Percentiles rank a stretch among this genome's conserved stretches.
These are phyloP conservation scores for Ptilorrhoa leucosticta DNA, from an alignment of 2,113 vertebrate genomes.

Conservation along the genomic window DNA sequence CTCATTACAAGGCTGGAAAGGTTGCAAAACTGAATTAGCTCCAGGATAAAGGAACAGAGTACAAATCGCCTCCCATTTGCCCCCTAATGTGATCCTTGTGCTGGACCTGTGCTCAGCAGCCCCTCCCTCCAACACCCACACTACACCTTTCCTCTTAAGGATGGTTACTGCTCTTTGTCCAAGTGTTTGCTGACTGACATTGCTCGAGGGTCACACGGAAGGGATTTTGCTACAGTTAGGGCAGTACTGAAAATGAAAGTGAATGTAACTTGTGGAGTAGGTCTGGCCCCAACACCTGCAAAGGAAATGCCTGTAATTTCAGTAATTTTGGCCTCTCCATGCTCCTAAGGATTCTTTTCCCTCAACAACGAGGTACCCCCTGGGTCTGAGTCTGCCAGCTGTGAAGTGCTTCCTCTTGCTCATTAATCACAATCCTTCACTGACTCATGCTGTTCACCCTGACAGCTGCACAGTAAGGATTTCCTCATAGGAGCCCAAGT, in stretches of 20 bases:
- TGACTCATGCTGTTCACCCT: background rate
- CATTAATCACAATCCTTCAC: background rate
- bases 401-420: background rate
- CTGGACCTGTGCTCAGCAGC: background rate
- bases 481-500: background rate
- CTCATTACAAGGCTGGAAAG: background rate
- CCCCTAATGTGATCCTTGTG: background rate
- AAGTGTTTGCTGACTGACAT: background rate
- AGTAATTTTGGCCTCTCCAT: background rate
- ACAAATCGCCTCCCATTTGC: background rate
- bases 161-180: background rate
- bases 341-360: background rate
- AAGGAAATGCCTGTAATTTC: background rate
- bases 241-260: too few relatives aligned
- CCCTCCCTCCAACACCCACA: background rate
- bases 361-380: background rate
- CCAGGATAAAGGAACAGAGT: background rate
- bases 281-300: background rate
- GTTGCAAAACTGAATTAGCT: background rate
- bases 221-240: too few relatives aligned
- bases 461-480: background rate
- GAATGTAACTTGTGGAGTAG: too few relatives aligned
- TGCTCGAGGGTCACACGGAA: background rate
- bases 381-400: background rate
- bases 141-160: background rate